Conservation (phyloP, 2,113 vertebrate genomes). For the Syngnathus typhle region DNA sequence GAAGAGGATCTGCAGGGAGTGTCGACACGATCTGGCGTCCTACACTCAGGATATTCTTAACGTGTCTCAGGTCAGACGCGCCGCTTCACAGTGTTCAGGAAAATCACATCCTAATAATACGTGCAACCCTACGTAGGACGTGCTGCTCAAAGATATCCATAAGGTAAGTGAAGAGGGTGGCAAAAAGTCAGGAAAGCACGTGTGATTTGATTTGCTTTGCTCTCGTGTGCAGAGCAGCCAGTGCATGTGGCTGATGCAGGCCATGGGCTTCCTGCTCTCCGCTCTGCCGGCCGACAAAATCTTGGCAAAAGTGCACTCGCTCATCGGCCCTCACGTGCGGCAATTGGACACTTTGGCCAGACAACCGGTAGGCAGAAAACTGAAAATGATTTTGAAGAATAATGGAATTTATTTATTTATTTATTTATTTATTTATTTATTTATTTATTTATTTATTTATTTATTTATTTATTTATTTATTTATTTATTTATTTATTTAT, state of each 20-base stretch:
- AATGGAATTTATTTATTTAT: too few species aligned
- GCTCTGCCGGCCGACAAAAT: slow-evolving; percentile 86
- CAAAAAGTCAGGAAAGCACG: neutral
- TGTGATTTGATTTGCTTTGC: slow-evolving; percentile 13
- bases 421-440: too few species aligned
- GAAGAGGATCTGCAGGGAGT: slow-evolving; percentile 97
- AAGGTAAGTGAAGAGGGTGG: slow-evolving; percentile 75
- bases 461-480: too few species aligned
- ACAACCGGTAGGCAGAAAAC: slow-evolving; percentile 71
- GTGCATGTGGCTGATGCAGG: slow-evolving; percentile 99
- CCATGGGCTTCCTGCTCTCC: slow-evolving; percentile 91
- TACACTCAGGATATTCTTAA: slow-evolving; percentile 87
- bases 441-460: too few species aligned
- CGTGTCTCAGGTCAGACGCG: slow-evolving; percentile 82
- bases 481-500: too few species aligned
- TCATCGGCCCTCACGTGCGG: slow-evolving; percentile 90
- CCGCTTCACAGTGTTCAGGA: neutral
- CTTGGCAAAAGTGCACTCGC: slow-evolving; percentile 81
- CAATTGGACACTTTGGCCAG: slow-evolving; percentile 86
- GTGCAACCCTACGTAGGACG: slow-evolving; percentile 69
- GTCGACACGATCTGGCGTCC: slow-evolving; percentile 82
- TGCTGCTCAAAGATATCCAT: slow-evolving; percentile 89
- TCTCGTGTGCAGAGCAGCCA: slow-evolving; percentile 82
- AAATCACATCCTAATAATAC: neutral
- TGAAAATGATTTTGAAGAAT: too few species aligned